These are phyloP conservation scores for Orestias chungarensis DNA, from an alignment of 2,797 vertebrate genomes.

Conservation along the genomic window DNA sequence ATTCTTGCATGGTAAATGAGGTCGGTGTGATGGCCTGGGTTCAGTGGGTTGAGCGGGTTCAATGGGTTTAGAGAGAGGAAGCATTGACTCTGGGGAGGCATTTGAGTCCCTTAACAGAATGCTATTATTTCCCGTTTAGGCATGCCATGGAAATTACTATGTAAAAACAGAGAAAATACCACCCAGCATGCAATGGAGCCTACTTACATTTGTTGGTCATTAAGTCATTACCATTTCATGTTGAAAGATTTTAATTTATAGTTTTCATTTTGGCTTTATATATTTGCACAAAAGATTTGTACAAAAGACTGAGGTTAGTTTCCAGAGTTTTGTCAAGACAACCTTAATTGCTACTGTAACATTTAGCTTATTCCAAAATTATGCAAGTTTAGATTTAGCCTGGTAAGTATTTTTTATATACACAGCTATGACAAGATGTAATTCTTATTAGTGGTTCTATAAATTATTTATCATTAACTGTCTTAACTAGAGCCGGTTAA, in stretches of 20 bases:
- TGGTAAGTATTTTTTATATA: too few species aligned
- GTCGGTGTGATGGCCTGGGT: neutral
- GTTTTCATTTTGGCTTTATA: too few species aligned
- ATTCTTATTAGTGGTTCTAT: neutral
- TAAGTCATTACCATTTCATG: slow-evolving; percentile 2
- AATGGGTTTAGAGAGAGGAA: slow-evolving; percentile 15
- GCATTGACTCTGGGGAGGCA: slow-evolving; percentile 24
- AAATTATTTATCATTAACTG: neutral
- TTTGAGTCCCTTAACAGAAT: slow-evolving; percentile 38
- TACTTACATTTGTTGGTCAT: slow-evolving; percentile 30
- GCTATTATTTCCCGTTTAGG: slow-evolving; percentile 26
- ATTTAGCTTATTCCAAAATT: neutral
- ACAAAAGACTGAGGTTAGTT: neutral
- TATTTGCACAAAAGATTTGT: neutral
- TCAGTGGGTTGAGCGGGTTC: too few species aligned
- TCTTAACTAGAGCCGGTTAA: neutral
- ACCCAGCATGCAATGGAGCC: slow-evolving; percentile 37
- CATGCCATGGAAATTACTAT: slow-evolving; percentile 20
- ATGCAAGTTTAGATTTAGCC: too few species aligned
- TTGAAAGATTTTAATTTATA: neutral
- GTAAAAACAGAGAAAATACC: slow-evolving; percentile 18
- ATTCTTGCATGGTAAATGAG: neutral
- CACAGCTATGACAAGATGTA: neutral
- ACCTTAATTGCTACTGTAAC: too few species aligned
- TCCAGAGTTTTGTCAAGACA: neutral